Conservation (phyloP, 2,113 vertebrate species). For the Acanthisitta chloris region DNA sequence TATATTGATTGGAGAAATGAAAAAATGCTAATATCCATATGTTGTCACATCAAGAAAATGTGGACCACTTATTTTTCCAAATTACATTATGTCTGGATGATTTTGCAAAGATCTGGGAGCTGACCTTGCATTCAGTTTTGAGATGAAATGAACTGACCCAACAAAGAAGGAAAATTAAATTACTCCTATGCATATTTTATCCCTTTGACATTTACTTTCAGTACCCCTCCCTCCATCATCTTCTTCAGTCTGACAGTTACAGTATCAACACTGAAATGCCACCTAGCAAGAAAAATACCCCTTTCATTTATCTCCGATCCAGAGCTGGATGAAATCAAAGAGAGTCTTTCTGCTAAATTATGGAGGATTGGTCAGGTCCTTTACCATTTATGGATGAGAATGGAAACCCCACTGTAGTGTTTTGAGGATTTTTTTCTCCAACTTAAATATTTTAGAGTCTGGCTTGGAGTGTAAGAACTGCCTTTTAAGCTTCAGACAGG, state of each 20-base stretch:
- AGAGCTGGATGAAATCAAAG: background rate
- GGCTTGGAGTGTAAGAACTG: background rate
- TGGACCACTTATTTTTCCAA: constrained; percentile 21
- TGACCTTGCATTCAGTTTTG: constrained; percentile 1
- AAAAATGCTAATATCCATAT: constrained; percentile 10
- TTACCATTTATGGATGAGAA: background rate
- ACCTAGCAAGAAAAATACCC: background rate
- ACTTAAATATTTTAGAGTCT: background rate
- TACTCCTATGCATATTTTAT: constrained; percentile 43
- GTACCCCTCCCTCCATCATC: background rate
- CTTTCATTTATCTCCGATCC: background rate
- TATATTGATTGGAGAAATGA: constrained; percentile 23
- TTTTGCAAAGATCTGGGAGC: constrained; percentile 7
- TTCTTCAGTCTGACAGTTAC: background rate
- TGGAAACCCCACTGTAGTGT: background rate
- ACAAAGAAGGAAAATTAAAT: constrained; percentile 30
- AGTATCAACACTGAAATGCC: background rate
- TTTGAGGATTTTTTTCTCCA: background rate
- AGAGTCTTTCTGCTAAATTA: background rate
- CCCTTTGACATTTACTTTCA: constrained; percentile 40
- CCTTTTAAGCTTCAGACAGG: background rate
- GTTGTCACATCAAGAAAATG: constrained; percentile 14
- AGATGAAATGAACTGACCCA: constrained; percentile 38
- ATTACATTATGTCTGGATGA: constrained; percentile 39
- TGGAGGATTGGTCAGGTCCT: background rate